Base-by-base conservation (phyloP, 2,888 invertebrate species). In the Xylocampa areola region DNA sequence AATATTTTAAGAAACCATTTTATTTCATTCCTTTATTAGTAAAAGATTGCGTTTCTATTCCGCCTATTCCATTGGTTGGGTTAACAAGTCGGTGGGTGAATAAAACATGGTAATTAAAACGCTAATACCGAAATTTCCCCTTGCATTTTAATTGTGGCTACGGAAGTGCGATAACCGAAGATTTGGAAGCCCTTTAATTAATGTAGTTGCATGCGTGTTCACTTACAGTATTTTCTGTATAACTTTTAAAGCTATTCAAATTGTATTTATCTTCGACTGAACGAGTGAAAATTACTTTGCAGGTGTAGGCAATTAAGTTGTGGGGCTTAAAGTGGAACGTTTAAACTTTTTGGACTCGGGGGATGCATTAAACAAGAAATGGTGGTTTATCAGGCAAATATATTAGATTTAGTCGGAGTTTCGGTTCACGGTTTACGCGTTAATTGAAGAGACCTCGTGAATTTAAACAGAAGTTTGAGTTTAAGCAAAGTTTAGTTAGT, bases 171-270 rank as follows among this genome's bases (percentile, higher is more conserved):
- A 92, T 91, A 90, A 86, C 86, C 77, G 88, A 87, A 88, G 89
- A 90, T 93, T 92, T 90, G 86, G 90, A 81, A 89, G 87, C 88
- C 88, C 87, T 91, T 88, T 92, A 91, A 94, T 92, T 89, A 92
- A 90, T 88, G 89, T 90, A 87, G 88, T 86, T 88, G 87, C 88
- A 91, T 86, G 89, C 88, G 89, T 90, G 89, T 86, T 85, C 77
- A 66, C 75, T 83, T 85, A 69, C 81, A 86, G 78, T 85, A 85
- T 85, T 85, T 87, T 85, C 73, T 66, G 76, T 82, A 80, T 35
- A 78, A 69, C 83, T 85, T 85, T 83, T 80, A 80, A 77, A 79
- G 81, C 79, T 77, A 72, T 76, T 76, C 70, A 76, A 77, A 74
- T 63, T 67, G 70, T 77, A 74, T 77, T 77, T 78, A 77, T 75